phyloP scores from a whole-genome alignment of 2,888 invertebrate genomes.

The Xylota segnis region DNA sequence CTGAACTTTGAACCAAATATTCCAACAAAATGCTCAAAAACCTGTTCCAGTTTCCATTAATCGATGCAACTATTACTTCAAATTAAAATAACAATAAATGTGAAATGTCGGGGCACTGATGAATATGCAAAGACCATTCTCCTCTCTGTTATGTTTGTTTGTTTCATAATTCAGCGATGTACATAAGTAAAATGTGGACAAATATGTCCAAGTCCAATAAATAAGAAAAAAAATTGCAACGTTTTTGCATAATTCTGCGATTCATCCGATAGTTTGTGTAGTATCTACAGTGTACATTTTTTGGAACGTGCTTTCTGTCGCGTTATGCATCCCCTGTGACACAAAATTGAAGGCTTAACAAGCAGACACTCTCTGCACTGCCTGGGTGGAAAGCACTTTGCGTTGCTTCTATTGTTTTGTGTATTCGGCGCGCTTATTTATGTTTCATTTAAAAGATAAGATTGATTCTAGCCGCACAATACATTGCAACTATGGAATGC shows the following conservation, averaged over 20 bases:
- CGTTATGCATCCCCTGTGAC: not conserved
- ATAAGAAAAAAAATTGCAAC: not conserved
- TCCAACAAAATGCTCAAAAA: too few species aligned
- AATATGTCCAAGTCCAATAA: not conserved
- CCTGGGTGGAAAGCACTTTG: not conserved
- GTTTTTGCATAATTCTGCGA: not conserved
- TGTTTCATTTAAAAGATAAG: not conserved
- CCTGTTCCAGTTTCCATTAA: not conserved
- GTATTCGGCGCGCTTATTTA: not conserved
- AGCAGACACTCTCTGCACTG: too few species aligned
- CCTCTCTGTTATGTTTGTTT: not conserved
- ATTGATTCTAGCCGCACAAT: not conserved
- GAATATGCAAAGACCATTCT: conserved; percentile 2
- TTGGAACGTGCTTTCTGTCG: conserved; percentile 9
- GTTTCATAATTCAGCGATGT: not conserved
- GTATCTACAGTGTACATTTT: not conserved
- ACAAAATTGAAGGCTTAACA: not conserved
- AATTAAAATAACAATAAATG: not conserved
- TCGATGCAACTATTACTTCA: not conserved
- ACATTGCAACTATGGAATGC: not conserved
- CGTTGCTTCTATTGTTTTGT: not conserved
- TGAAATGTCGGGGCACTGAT: not conserved
- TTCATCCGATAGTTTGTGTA: not conserved
- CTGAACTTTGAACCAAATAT: too few species aligned
- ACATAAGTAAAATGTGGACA: not conserved